A percentile compares a stretch with the other conserved stretches of the same genome.
Evolutionary conservation across 2,797 vertebrate genomes (phyloP).

Genomic region (Rhynchotus rufescens): DNA sequence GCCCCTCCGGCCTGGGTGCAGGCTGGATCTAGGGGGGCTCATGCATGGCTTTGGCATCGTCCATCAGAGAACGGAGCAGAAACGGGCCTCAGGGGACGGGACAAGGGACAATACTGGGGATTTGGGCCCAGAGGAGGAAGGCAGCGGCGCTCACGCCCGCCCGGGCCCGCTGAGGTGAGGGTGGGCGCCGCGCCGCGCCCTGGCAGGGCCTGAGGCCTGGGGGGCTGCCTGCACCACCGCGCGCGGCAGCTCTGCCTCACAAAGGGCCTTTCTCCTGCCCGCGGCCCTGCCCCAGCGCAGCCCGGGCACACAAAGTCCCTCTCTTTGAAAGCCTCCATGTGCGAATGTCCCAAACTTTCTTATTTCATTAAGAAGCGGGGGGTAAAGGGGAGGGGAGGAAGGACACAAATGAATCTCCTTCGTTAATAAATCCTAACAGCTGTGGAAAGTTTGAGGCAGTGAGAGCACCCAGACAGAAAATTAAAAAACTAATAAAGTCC

Average conservation of each 20-base stretch:
- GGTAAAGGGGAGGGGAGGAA: neutral
- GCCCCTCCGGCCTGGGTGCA: neutral
- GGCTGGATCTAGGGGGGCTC: too few relatives aligned
- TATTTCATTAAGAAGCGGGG: constrained; percentile 13
- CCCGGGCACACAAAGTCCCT: constrained; percentile 11
- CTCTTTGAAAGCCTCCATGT: neutral
- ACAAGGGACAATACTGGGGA: neutral
- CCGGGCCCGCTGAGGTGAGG: too few relatives aligned
- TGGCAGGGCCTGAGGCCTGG: too few relatives aligned
- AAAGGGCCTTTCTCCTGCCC: neutral
- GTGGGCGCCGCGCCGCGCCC: too few relatives aligned
- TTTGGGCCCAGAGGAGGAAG: neutral
- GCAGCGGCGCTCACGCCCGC: neutral
- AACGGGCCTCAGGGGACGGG: neutral
- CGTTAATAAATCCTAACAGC: constrained; percentile 78
- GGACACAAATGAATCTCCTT: constrained; percentile 47
- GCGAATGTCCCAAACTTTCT: constrained; percentile 28
- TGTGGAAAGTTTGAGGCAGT: constrained; percentile 83
- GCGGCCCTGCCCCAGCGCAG: neutral
- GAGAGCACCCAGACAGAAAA: constrained; percentile 85
- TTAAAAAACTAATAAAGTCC: constrained; percentile 86
- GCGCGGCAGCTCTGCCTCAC: neutral
- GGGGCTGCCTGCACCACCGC: too few relatives aligned
- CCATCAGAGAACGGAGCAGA: neutral
- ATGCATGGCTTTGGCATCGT: too few relatives aligned